phyloP scores from a whole-genome alignment of 2,888 invertebrate species.

The Calliopum simillimum region DNA sequence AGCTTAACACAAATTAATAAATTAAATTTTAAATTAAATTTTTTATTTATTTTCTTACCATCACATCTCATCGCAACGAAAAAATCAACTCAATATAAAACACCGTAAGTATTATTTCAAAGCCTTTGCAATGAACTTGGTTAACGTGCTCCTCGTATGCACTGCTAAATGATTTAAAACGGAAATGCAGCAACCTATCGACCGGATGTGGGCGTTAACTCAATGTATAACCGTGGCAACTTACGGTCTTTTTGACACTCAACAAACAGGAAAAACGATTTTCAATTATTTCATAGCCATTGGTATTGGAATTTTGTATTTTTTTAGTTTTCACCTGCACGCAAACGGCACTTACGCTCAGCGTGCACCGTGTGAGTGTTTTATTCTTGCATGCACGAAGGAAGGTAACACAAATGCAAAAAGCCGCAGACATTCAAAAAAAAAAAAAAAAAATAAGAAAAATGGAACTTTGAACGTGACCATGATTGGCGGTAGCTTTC shows the following conservation, averaged over 20 bases:
- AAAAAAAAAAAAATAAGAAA: no score
- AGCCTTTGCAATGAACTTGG: no score
- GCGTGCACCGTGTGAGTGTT: no score
- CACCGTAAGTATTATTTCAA: no score
- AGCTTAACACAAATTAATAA: background rate
- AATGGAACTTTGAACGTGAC: slow-evolving; percentile 1
- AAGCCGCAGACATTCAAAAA: background rate
- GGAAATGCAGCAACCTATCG: slow-evolving; percentile 5
- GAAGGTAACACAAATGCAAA: background rate
- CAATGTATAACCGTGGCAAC: background rate
- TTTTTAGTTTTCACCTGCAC: background rate
- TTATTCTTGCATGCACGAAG: no score
- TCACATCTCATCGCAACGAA: no score
- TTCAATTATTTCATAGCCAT: background rate
- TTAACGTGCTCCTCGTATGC: background rate
- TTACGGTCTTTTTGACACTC: slow-evolving; percentile 4
- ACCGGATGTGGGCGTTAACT: slow-evolving; percentile 20
- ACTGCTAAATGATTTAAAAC: background rate
- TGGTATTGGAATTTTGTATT: no score
- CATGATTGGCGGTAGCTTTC: slow-evolving; percentile 9
- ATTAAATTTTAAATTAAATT: background rate
- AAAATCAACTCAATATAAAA: no score
- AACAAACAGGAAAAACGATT: background rate
- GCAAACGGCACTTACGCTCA: no score
- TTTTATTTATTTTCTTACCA: no score